phyloP scores from a whole-genome alignment of 2,888 invertebrate genomes.

The Candidula unifasciata region DNA sequence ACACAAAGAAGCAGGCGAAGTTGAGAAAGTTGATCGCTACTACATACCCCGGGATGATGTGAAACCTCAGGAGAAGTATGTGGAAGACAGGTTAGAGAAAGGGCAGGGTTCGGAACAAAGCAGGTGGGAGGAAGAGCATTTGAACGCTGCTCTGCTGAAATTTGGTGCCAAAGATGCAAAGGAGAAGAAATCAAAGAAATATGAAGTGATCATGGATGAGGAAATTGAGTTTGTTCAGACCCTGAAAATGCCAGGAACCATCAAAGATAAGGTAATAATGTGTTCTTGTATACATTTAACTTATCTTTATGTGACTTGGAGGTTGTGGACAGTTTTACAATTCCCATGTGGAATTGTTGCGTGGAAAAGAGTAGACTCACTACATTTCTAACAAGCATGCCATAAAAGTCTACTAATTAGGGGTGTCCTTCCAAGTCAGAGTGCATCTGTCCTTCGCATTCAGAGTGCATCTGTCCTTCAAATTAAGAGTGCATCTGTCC shows the following conservation, averaged over 20 bases:
- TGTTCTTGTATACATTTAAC: not conserved
- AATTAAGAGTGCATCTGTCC: too few species aligned
- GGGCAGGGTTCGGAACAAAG: conserved; percentile 82
- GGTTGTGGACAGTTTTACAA: too few species aligned
- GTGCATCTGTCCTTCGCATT: too few species aligned
- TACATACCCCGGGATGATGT: conserved; percentile 89
- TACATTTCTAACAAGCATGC: too few species aligned
- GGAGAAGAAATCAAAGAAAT: conserved; percentile 82
- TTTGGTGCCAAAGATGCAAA: conserved; percentile 94
- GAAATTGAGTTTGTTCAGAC: conserved; percentile 97
- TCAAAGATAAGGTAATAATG: conserved; percentile 22
- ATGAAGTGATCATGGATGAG: conserved; percentile 95
- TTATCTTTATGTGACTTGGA: too few species aligned
- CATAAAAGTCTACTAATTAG: too few species aligned
- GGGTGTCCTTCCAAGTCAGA: too few species aligned
- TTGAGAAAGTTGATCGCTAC: conserved; percentile 94
- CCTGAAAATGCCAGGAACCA: conserved; percentile 79
- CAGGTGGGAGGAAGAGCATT: conserved; percentile 98
- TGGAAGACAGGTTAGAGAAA: conserved; percentile 87
- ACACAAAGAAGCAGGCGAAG: conserved; percentile 94
- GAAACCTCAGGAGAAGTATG: conserved; percentile 75
- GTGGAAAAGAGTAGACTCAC: too few species aligned
- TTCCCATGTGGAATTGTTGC: too few species aligned
- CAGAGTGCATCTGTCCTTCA: too few species aligned
- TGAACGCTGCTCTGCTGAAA: conserved; percentile 92